Evolutionary conservation across 1,140 invertebrate genomes (phyloP), one percentile per base, ranked within the genome.

Genomic region (Drosophila subpulchrella): DNA sequence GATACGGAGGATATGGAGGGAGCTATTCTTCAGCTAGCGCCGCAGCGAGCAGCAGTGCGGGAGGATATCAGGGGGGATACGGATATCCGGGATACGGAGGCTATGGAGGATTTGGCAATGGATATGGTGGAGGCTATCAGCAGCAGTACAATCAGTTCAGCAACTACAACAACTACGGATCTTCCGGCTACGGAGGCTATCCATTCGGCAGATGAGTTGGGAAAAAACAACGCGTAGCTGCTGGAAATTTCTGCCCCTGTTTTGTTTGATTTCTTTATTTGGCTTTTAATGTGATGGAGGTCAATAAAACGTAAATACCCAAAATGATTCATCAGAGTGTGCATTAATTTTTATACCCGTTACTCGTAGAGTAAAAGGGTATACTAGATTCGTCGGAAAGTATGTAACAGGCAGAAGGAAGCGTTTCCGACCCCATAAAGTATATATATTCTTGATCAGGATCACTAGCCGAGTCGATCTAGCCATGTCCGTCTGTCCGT

Each of bases 271-370:
- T 88, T 84, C 67, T 66, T 66, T 84, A 70, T 84, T 75, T 84
- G 78, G 73, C 56, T 66, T 56, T 83, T 80, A 48, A 59, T 66
- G 63, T 67, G 73, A 50, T 88, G 82, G 75, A 86, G 82, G 82
- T 86, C 82, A 86, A 86, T 86, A 86, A 86, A 86, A 88, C 59
- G 68, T 59, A 86, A 86, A 86, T 82, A 72, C 71, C 82, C 82
- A 72, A 79, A 50, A 75, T 85, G 83, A 86, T 67, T 86, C 82
- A 85, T 17, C 58, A 15, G 44, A 55, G 55, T 56, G 36, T 53
- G 57, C 46, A 59, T 53, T 41, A 38, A 17, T n/a, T 63, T 75
- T 56, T n/a, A n/a, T n/a, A n/a, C n/a, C n/a, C n/a, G n/a, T n/a
- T n/a, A n/a, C n/a, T n/a, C n/a, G n/a, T n/a, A n/a, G n/a, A n/a